Percentiles rank a stretch among this genome's conserved stretches.
Conservation (phyloP, 2,113 vertebrate species). For the Erythrocercus mccallii region DNA sequence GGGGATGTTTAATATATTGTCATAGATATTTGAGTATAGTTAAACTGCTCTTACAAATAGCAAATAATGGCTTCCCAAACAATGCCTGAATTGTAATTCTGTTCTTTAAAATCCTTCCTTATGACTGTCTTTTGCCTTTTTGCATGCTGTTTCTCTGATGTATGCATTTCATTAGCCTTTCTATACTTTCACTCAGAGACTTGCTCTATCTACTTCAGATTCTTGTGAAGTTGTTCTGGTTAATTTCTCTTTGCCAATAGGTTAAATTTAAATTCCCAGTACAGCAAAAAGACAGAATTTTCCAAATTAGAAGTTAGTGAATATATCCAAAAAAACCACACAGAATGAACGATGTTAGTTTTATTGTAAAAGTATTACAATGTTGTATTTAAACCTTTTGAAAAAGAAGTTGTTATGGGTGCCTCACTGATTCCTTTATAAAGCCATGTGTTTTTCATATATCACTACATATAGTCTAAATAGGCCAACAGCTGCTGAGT, state of each 20-base stretch:
- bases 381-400: neutral
- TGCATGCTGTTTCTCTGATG: neutral
- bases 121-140: neutral
- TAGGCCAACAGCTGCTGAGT: neutral
- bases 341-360: neutral
- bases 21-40: neutral
- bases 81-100: neutral
- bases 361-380: neutral
- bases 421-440: neutral
- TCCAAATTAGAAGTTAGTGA: neutral
- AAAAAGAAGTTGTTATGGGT: neutral
- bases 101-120: neutral
- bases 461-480: neutral
- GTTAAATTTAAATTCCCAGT: constrained; percentile 44
- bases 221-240: constrained; percentile 18
- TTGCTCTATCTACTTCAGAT: constrained; percentile 25
- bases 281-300: neutral
- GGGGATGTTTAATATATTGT: neutral
- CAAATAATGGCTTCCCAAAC: neutral
- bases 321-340: neutral
- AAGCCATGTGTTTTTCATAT: neutral
- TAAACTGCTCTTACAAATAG: neutral
- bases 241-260: constrained; percentile 49
- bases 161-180: constrained; percentile 27
- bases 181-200: neutral